Base-by-base conservation (phyloP, 2,797 vertebrate genomes). In the Cynopterus sphinx region DNA sequence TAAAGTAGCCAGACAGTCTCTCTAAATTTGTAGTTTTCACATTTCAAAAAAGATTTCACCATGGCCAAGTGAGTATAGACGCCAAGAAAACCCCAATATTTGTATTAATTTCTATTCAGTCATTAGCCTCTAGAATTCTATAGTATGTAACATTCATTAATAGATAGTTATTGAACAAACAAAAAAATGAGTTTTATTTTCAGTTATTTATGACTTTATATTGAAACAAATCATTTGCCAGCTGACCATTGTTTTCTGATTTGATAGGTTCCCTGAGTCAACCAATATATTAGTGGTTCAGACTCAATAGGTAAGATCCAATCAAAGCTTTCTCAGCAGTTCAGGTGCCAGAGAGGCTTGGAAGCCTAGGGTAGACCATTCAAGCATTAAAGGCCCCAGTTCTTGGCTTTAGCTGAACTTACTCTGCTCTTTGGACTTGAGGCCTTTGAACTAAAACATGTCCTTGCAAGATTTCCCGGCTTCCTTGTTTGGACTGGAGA, bases 401-500 rank as follows among this genome's bases (percentile, higher is more conserved):
- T 43, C 73, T 73, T 73, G 91, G 49, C 91, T 74, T 7, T 41
- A 26, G 73, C 36, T 97, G 97, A 97, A 95, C 96, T 97, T 84
- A 31, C n/a, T 51, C 93, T 96, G 96, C 91, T 95, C 97, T 97
- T 95, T 97, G 95, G 96, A 97, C 89, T 93, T 90, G 79, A 96
- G 75, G 89, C 96, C 96, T 97, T 97, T 98, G 96, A 98, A 98
- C 96, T 98, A 75, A 82, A 75, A 43, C 1, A 0, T 86, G 82
- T 82, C 87, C 85, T 90, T 90, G 82, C 77, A 94, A 49, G 79
- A 82, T 61, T 94, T 98, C 97, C 98, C 96, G 67, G 96, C 96
- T 98, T 98, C 98, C 98, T 98, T 98, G 97, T 98, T 97, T 97
- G 97, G 97, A 53, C 97, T 91, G 84, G 95, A 71, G 88, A 97